These are phyloP conservation scores for Oscheius sp. DNA, from an alignment of 1,140 invertebrate species.

Conservation along the genomic window DNA sequence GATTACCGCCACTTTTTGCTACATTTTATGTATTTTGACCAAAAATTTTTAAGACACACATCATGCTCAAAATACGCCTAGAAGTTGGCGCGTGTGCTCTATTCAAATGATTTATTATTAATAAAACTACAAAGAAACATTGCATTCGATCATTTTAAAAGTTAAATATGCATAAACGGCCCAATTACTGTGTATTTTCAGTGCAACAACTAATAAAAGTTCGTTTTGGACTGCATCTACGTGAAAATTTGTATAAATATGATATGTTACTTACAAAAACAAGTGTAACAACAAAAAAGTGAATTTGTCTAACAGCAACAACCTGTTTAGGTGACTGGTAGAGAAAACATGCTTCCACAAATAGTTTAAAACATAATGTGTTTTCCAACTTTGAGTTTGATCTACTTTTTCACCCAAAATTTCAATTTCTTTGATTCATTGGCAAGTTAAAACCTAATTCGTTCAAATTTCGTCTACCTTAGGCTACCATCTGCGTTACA, in stretches of 20 bases:
- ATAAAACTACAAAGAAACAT: not conserved
- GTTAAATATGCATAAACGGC: not conserved
- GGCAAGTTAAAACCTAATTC: too few relatives aligned
- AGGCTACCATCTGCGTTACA: too few relatives aligned
- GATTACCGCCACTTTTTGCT: not conserved
- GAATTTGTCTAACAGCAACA: too few relatives aligned
- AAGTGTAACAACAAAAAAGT: not conserved
- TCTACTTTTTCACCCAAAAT: too few relatives aligned
- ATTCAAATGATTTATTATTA: not conserved
- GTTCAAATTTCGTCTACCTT: too few relatives aligned
- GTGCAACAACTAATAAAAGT: not conserved
- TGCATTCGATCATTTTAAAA: not conserved
- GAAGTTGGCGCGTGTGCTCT: not conserved
- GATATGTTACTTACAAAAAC: not conserved
- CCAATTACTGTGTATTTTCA: not conserved
- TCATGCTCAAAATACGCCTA: not conserved
- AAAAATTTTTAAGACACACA: not conserved
- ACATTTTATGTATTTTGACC: not conserved
- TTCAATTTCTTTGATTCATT: too few relatives aligned
- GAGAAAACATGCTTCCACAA: too few relatives aligned
- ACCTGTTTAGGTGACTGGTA: too few relatives aligned
- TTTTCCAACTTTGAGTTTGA: too few relatives aligned
- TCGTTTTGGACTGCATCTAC: not conserved
- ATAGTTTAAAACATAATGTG: too few relatives aligned
- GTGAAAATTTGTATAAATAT: not conserved